A percentile compares a stretch with the other conserved stretches of the same genome.
Conservation (phyloP, 2,797 vertebrate species). For the Serranus cabrilla region DNA sequence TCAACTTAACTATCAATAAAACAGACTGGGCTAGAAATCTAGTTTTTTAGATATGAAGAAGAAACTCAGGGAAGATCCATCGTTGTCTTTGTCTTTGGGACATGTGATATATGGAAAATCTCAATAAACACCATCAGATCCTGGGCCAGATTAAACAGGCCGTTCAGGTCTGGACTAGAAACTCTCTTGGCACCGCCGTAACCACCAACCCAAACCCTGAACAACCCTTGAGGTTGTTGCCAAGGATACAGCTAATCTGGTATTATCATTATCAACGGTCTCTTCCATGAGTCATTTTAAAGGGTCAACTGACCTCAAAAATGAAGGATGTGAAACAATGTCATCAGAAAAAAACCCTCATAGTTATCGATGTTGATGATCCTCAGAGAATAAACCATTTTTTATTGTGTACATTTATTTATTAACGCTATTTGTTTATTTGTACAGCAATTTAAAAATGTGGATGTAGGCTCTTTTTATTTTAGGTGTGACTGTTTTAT, state of each 20-base stretch:
- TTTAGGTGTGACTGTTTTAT: no score
- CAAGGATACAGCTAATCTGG: not conserved
- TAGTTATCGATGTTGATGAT: no score
- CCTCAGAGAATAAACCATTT: no score
- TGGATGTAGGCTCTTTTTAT: no score
- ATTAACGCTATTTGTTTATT: no score
- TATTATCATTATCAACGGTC: not conserved
- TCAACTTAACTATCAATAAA: not conserved
- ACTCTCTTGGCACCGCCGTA: not conserved
- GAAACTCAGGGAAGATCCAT: not conserved
- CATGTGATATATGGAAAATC: not conserved
- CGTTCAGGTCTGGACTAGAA: slow-evolving; percentile 22
- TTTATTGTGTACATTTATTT: no score
- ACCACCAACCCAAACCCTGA: not conserved
- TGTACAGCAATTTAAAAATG: no score
- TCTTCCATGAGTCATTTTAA: not conserved
- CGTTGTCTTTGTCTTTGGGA: slow-evolving; percentile 17
- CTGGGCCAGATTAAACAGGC: slow-evolving; percentile 27
- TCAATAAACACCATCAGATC: slow-evolving; percentile 33
- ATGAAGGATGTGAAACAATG: not conserved
- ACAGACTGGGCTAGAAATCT: not conserved
- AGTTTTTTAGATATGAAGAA: no score
- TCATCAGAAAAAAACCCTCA: no score
- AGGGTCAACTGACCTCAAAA: not conserved
- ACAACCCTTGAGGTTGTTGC: slow-evolving; percentile 7